Conservation (phyloP, 2,113 vertebrate species). For the Prietella phreatophila region DNA sequence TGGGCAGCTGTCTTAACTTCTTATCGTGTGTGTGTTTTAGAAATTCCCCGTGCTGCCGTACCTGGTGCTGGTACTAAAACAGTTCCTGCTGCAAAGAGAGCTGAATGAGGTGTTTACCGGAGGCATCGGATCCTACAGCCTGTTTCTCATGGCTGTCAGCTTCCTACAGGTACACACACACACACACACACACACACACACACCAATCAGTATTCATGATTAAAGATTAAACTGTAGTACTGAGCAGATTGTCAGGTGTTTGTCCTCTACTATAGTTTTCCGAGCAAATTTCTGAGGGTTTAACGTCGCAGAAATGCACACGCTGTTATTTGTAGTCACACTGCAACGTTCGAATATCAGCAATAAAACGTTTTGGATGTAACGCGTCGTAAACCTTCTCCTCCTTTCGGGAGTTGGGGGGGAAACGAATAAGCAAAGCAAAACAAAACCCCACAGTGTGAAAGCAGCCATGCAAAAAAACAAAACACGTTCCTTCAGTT, state of each 20-base stretch:
- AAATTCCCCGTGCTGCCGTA: slow-evolving; percentile 97
- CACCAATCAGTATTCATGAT: neutral
- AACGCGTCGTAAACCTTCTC: neutral
- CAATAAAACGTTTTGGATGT: neutral
- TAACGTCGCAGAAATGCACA: neutral
- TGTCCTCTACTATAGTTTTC: neutral
- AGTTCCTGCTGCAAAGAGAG: slow-evolving; percentile 96
- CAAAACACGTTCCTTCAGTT: no score
- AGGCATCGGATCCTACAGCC: slow-evolving; percentile 96
- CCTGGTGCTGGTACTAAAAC: slow-evolving; percentile 96
- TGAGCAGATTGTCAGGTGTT: neutral
- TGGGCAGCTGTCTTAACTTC: neutral
- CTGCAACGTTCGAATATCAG: neutral
- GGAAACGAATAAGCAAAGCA: no score
- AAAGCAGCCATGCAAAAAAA: neutral
- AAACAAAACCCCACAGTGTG: neutral
- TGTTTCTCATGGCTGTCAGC: slow-evolving; percentile 98
- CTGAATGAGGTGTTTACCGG: slow-evolving; percentile 98
- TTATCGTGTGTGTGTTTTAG: slow-evolving; percentile 61
- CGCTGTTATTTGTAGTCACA: neutral
- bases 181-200: neutral
- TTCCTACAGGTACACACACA: slow-evolving; percentile 86
- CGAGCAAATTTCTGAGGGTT: neutral
- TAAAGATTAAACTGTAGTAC: neutral
- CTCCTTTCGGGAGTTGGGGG: neutral